phyloP scores from a whole-genome alignment of 2,113 vertebrate species.

The Oxyura jamaicensis region DNA sequence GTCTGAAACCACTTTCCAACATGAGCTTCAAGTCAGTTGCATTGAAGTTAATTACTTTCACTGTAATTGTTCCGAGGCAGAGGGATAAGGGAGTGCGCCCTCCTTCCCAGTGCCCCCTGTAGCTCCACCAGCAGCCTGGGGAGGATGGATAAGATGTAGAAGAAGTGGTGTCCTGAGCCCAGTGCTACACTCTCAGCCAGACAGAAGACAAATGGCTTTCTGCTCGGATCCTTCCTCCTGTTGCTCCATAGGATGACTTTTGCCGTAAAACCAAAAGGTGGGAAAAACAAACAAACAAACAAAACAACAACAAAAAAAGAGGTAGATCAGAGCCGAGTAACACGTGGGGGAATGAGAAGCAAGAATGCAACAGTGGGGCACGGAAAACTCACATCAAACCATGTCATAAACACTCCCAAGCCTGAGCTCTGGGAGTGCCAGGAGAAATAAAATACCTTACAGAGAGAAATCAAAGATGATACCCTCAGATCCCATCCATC shows the following conservation, averaged over 20 bases:
- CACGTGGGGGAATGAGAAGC: not conserved
- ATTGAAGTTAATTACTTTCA: not conserved
- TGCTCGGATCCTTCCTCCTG: not conserved
- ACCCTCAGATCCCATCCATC: not conserved
- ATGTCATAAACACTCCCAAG: not conserved
- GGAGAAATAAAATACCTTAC: conserved; percentile 35
- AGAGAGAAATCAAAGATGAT: not conserved
- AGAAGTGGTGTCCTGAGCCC: not conserved
- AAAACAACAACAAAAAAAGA: not conserved
- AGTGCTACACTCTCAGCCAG: not conserved
- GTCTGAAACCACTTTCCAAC: rapidly evolving
- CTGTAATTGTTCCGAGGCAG: not conserved
- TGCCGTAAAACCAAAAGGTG: not conserved
- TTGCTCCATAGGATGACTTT: not conserved
- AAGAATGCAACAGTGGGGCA: not conserved
- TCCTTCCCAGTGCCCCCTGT: rapidly evolving
- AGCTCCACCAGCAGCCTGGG: not conserved
- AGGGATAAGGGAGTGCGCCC: not conserved
- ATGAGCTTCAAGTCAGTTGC: not conserved
- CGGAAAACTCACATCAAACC: not conserved
- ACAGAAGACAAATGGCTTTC: not conserved
- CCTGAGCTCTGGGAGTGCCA: not conserved
- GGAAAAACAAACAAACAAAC: not conserved
- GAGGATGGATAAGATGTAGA: rapidly evolving
- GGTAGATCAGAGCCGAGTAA: not conserved